phyloP scores from a whole-genome alignment of 1,140 invertebrate species.

The Drosophila yakuba region DNA sequence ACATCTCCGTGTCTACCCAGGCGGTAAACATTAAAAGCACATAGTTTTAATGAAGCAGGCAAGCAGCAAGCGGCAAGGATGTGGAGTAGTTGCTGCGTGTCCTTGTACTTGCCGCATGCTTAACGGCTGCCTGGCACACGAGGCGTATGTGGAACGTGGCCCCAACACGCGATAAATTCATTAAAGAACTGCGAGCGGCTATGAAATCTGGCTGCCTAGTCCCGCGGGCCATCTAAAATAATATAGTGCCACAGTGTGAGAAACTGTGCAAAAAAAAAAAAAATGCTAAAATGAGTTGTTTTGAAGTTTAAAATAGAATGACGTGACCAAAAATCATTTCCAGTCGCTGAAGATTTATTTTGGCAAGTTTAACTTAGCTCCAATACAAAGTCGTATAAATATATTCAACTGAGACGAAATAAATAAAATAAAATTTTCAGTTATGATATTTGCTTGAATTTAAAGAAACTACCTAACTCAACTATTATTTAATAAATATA shows the following conservation, averaged over 20 bases:
- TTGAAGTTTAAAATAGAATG: neutral
- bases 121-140: constrained; percentile 52
- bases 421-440: no score
- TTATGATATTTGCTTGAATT: no score
- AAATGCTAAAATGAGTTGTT: neutral
- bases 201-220: constrained; percentile 73
- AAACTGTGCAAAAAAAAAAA: constrained; percentile 2
- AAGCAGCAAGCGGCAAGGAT: constrained; percentile 18
- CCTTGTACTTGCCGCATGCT: constrained; percentile 50
- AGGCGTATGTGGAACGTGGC: constrained; percentile 75
- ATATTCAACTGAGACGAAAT: no score
- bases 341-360: neutral
- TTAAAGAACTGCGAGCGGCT: constrained; percentile 68
- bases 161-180: constrained; percentile 82
- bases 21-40: constrained; percentile 72
- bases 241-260: constrained; percentile 44
- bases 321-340: neutral
- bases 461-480: neutral
- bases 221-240: constrained; percentile 75
- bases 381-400: neutral
- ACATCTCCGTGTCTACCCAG: constrained; percentile 59
- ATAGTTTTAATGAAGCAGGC: constrained; percentile 72
- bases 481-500: no score
- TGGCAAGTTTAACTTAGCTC: no score
- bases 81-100: constrained; percentile 48